Evolutionary conservation across 2,888 invertebrate genomes (phyloP).

Genomic region (Orchesellides sinensis): DNA sequence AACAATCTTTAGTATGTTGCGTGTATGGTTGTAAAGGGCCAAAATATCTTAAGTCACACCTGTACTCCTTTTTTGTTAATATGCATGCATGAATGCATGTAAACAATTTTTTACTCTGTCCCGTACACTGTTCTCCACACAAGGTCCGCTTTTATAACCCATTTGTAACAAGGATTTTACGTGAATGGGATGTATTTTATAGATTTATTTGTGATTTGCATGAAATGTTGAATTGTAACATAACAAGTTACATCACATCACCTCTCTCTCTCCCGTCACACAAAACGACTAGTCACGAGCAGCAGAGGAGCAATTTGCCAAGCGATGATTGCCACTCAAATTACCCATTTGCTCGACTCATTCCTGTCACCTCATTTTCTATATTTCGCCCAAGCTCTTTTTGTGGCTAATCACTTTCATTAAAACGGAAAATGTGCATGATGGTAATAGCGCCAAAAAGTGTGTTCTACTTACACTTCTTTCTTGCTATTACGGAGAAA

Average conservation of each 20-base stretch:
- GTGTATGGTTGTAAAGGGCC: neutral
- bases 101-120: neutral
- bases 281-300: no score
- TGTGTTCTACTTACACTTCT: neutral
- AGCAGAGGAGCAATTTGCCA: slow-evolving; percentile 48
- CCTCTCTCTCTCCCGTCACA: no score
- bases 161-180: slow-evolving; percentile 8
- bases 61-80: neutral
- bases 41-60: neutral
- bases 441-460: neutral
- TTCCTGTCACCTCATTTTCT: slow-evolving; percentile 58
- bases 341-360: slow-evolving; percentile 54
- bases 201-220: slow-evolving; percentile 43
- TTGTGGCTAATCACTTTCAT: slow-evolving; percentile 57
- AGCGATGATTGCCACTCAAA: slow-evolving; percentile 57
- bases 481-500: no score
- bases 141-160: slow-evolving; percentile 47
- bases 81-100: neutral
- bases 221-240: slow-evolving; percentile 24
- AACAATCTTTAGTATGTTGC: neutral
- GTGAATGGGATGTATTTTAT: slow-evolving; percentile 49
- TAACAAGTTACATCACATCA: slow-evolving; percentile 1
- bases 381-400: slow-evolving; percentile 11
- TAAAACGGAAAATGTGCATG: slow-evolving; percentile 23
- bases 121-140: no score